Evolutionary conservation across 2,888 invertebrate species (phyloP).

Genomic region (Allolobophora icterica): DNA sequence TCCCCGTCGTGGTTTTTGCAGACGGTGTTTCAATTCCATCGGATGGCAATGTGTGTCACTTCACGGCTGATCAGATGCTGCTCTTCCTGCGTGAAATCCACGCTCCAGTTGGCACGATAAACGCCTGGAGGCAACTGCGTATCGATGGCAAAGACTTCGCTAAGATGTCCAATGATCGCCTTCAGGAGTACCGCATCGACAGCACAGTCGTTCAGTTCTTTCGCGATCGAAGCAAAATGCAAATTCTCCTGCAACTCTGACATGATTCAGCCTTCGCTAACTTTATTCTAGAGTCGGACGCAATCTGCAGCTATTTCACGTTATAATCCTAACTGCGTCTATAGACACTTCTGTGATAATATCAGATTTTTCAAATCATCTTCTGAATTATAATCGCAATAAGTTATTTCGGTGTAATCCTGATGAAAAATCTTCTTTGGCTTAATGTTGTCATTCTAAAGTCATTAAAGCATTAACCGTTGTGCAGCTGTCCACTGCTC

Average conservation of each 20-base stretch:
- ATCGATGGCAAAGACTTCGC: constrained; percentile 24
- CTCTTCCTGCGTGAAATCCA: constrained; percentile 25
- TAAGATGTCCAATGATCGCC: not conserved
- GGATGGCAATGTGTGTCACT: constrained; percentile 21
- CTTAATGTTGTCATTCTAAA: not conserved
- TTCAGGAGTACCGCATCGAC: not conserved
- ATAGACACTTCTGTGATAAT: not conserved
- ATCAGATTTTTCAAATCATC: not conserved
- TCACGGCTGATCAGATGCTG: constrained; percentile 22
- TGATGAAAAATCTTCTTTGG: not conserved
- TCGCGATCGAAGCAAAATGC: constrained; percentile 18
- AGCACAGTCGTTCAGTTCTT: constrained; percentile 22
- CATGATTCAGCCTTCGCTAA: not conserved
- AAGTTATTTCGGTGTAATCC: not conserved
- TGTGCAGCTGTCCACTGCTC: too few species aligned
- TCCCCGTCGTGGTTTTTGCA: not conserved
- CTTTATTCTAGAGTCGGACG: not conserved
- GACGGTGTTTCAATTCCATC: constrained; percentile 22
- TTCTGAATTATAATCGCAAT: not conserved
- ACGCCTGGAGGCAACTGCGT: constrained; percentile 22
- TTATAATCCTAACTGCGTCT: not conserved
- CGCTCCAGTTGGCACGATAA: constrained; percentile 18
- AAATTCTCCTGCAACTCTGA: not conserved
- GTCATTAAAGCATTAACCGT: too few species aligned
- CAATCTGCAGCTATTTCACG: not conserved